Conservation (phyloP, 2,888 invertebrate species). For the Drosophila helvetica region DNA sequence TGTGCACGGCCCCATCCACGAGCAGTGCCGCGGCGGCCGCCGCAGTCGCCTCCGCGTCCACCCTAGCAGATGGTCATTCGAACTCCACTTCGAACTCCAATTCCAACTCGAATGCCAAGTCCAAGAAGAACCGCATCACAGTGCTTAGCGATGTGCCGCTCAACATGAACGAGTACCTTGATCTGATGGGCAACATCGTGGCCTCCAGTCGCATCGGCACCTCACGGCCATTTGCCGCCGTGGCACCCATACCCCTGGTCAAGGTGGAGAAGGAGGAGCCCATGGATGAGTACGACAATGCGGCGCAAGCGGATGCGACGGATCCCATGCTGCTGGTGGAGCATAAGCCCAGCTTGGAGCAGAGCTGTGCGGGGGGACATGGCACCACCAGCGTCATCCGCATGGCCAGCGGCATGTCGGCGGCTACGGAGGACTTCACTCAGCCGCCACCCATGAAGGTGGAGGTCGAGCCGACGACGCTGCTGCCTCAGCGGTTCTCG, state of each 20-base stretch:
- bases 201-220: conserved; percentile 81
- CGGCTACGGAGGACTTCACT: conserved; percentile 67
- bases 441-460: conserved; percentile 67
- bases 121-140: conserved; percentile 80
- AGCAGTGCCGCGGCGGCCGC: conserved; percentile 50
- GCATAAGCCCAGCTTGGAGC: conserved; percentile 60
- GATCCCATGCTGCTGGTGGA: conserved; percentile 34
- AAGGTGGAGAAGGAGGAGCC: conserved; percentile 82
- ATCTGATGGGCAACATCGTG: conserved; percentile 83
- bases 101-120: conserved; percentile 52
- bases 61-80: conserved; percentile 31
- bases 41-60: conserved; percentile 1
- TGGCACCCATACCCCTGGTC: conserved; percentile 76
- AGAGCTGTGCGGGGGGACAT: conserved; percentile 12
- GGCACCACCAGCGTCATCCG: conserved; percentile 84
- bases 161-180: conserved; percentile 83
- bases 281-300: conserved; percentile 74
- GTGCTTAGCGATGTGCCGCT: conserved; percentile 84
- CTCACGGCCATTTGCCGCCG: conserved; percentile 67
- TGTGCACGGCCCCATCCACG: conserved; percentile 59
- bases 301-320: background rate
- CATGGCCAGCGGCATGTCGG: conserved; percentile 75
- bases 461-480: conserved; percentile 59
- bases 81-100: conserved; percentile 42
- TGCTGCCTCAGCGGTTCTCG: conserved; percentile 66